Conservation (phyloP, 2,888 invertebrate genomes). For the Iphiclides podalirius region DNA sequence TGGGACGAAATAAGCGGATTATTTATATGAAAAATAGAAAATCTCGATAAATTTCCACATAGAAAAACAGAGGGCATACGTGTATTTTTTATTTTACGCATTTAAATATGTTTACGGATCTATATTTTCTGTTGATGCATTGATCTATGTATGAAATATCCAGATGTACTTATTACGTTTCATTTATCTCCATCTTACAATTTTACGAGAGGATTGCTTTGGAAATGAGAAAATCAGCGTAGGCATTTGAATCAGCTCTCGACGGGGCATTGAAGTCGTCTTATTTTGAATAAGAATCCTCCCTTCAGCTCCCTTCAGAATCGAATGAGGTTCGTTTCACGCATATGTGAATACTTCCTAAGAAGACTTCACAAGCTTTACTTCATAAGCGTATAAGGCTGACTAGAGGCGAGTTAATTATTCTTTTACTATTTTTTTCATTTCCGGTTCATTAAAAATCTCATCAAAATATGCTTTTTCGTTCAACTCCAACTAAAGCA, state of each 20-base stretch:
- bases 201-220: constrained; percentile 39
- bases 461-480: too few relatives aligned
- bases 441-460: too few relatives aligned
- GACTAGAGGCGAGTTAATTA: constrained; percentile 46
- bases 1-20: constrained; percentile 70
- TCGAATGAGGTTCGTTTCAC: constrained; percentile 49
- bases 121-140: constrained; percentile 5
- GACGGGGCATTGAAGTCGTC: constrained; percentile 35
- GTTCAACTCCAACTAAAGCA: too few relatives aligned
- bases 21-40: constrained; percentile 54
- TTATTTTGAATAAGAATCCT: too few relatives aligned
- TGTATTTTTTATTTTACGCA: constrained; percentile 13
- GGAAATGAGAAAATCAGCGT: constrained; percentile 47
- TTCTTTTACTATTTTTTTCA: constrained; percentile 31
- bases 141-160: constrained; percentile 15
- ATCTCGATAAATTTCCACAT: constrained; percentile 17
- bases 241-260: constrained; percentile 48
- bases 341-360: constrained; percentile 46
- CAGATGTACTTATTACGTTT: constrained; percentile 25
- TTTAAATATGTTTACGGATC: constrained; percentile 10
- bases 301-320: constrained; percentile 46
- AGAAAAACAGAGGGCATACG: constrained; percentile 8
- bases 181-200: constrained; percentile 31
- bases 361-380: constrained; percentile 39
- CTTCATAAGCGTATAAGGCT: constrained; percentile 47